These are phyloP conservation scores for Monodelphis domestica DNA, from an alignment of 2,797 vertebrate genomes.

Conservation along the genomic window DNA sequence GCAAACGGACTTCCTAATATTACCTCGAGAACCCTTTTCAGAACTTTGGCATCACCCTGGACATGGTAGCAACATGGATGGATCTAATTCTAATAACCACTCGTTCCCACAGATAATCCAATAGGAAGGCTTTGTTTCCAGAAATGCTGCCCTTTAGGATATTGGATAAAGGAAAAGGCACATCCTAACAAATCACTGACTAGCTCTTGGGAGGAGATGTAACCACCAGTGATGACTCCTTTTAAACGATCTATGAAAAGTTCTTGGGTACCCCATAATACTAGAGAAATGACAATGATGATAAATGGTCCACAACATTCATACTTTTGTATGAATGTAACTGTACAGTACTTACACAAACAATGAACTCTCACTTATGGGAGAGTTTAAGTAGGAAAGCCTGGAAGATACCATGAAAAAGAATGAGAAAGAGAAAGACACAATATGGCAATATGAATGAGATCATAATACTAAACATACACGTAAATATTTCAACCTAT, in stretches of 20 bases:
- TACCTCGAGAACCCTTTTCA: not conserved
- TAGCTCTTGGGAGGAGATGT: not conserved
- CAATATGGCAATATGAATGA: constrained; percentile 79
- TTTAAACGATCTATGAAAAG: constrained; percentile 33
- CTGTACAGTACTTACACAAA: constrained; percentile 72
- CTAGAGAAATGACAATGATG: constrained; percentile 39
- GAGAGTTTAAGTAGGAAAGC: constrained; percentile 79
- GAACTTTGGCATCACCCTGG: not conserved
- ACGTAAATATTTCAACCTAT: constrained; percentile 24
- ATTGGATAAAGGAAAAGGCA: not conserved
- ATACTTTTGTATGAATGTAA: not conserved
- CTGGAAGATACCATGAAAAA: constrained; percentile 70
- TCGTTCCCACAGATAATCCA: not conserved
- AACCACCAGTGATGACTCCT: not conserved
- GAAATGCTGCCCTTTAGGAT: not conserved
- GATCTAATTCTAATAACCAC: not conserved
- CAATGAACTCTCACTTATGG: constrained; percentile 76
- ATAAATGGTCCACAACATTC: constrained; percentile 41
- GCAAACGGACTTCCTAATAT: rapidly evolving
- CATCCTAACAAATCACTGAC: not conserved
- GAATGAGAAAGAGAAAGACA: constrained; percentile 76
- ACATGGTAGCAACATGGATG: not conserved
- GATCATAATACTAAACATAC: constrained; percentile 56
- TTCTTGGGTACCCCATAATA: constrained; percentile 7
- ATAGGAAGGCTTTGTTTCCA: not conserved